Evolutionary conservation across 2,888 invertebrate genomes (phyloP).

Genomic region (Rhagonycha fulva): DNA sequence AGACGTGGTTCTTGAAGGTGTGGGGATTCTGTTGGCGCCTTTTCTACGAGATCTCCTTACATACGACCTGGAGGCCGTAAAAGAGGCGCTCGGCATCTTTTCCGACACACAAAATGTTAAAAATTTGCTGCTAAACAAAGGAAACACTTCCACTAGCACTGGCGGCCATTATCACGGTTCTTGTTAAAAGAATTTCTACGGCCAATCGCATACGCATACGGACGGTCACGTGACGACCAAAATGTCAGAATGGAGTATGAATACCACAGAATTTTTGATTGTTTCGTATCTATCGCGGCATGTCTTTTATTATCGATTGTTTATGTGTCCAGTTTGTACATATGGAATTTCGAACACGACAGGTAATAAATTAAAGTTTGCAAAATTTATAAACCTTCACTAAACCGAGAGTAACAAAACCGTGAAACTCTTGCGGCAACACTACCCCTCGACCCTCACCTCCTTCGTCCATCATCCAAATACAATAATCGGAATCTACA

Average conservation of each 20-base stretch:
- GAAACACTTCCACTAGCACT: slow-evolving; percentile 78
- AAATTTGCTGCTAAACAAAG: slow-evolving; percentile 76
- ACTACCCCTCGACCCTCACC: slow-evolving; percentile 23
- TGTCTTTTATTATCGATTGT: slow-evolving; percentile 77
- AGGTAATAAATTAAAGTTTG: slow-evolving; percentile 59
- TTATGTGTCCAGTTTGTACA: slow-evolving; percentile 86
- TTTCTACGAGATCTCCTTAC: slow-evolving; percentile 90
- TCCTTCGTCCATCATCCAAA: slow-evolving; percentile 5
- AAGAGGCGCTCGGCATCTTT: slow-evolving; percentile 94
- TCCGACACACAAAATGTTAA: slow-evolving; percentile 52
- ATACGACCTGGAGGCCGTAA: slow-evolving; percentile 90
- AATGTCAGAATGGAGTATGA: slow-evolving; percentile 47
- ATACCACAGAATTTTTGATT: slow-evolving; percentile 52
- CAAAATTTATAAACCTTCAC: slow-evolving; percentile 26
- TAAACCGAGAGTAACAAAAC: slow-evolving; percentile 33
- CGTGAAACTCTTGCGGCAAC: slow-evolving; percentile 32
- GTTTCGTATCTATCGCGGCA: slow-evolving; percentile 68
- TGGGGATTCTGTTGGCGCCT: slow-evolving; percentile 84
- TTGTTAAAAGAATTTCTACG: slow-evolving; percentile 49
- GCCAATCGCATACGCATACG: slow-evolving; percentile 42
- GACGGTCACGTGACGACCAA: slow-evolving; percentile 49
- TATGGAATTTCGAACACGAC: slow-evolving; percentile 79
- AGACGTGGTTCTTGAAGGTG: slow-evolving; percentile 80
- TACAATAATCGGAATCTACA: slow-evolving; percentile 18
- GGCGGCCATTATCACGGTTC: slow-evolving; percentile 83